These are phyloP conservation scores for Corythoichthys haematopterus DNA, from an alignment of 2,113 vertebrate genomes.

Conservation along the genomic window DNA sequence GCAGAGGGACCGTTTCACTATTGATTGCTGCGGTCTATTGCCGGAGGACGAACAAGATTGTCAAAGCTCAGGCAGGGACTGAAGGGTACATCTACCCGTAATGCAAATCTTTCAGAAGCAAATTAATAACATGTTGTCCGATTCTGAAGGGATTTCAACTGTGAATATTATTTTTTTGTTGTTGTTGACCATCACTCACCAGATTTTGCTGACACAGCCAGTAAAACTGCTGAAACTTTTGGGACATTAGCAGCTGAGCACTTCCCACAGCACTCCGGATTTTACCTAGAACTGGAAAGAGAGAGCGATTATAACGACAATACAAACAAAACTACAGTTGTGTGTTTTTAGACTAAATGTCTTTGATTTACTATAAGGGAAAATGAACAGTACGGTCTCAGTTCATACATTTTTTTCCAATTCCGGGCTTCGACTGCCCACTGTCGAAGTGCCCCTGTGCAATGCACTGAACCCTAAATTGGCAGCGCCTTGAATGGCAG, in stretches of 20 bases:
- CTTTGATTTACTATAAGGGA: not conserved
- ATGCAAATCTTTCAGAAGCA: slow-evolving; percentile 13
- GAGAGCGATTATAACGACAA: not conserved
- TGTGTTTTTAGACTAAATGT: slow-evolving; percentile 12
- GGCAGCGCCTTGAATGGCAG: too few species aligned
- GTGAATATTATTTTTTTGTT: not conserved
- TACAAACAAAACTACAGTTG: slow-evolving; percentile 12
- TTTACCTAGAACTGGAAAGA: slow-evolving; percentile 85
- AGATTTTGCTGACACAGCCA: slow-evolving; percentile 99
- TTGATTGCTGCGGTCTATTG: slow-evolving; percentile 52
- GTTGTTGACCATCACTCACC: slow-evolving; percentile 74
- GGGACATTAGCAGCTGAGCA: slow-evolving; percentile 97
- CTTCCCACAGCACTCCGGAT: slow-evolving; percentile 97
- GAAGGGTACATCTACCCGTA: slow-evolving; percentile 9
- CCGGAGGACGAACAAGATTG: slow-evolving; percentile 37
- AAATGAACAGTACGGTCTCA: not conserved
- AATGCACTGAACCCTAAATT: too few species aligned
- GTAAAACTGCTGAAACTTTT: slow-evolving; percentile 99
- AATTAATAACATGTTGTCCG: slow-evolving; percentile 12
- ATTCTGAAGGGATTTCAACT: not conserved
- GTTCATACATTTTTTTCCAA: not conserved
- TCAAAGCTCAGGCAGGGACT: slow-evolving; percentile 11
- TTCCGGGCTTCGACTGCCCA: too few species aligned
- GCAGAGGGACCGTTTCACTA: slow-evolving; percentile 39
- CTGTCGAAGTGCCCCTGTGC: too few species aligned